A percentile compares a stretch with the other conserved stretches of the same genome.
These are phyloP conservation scores for Magallana gigas DNA, from an alignment of 1,140 invertebrate genomes.

Conservation along the genomic window DNA sequence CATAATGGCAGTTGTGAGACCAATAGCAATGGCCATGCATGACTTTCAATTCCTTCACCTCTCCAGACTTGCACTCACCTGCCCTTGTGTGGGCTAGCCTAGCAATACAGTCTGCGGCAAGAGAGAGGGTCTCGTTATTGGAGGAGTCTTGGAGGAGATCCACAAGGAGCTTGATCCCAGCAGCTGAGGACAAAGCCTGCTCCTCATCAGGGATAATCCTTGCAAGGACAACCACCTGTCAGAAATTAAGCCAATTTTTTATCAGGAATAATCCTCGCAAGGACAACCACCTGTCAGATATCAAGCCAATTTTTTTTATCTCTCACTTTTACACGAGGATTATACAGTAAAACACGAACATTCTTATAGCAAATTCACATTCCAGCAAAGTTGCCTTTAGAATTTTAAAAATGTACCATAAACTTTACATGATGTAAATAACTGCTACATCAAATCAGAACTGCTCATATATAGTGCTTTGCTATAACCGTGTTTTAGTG, in stretches of 20 bases:
- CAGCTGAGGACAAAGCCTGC: conserved; percentile 76
- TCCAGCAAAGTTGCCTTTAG: no score
- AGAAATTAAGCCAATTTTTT: conserved; percentile 3
- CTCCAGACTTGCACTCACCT: conserved; percentile 60
- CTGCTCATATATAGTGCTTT: no score
- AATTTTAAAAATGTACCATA: no score
- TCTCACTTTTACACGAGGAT: no score
- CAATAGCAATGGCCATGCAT: no score
- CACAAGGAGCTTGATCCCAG: conserved; percentile 76
- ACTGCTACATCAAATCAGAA: no score
- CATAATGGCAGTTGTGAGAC: no score
- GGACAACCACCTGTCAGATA: conserved; percentile 74
- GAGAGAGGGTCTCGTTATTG: conserved; percentile 68
- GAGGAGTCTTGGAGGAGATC: conserved; percentile 74
- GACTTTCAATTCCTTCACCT: no score
- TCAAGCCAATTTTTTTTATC: neutral
- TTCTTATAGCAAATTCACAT: no score
- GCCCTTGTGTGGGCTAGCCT: conserved; percentile 76
- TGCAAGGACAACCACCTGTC: conserved; percentile 77
- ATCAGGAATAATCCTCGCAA: conserved; percentile 78
- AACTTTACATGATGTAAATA: no score
- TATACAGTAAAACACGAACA: no score
- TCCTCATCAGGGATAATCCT: conserved; percentile 78
- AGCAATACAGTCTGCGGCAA: conserved; percentile 76
- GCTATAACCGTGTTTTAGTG: no score